A percentile compares a stretch with the other conserved stretches of the same genome.
Conservation (phyloP, 2,888 invertebrate species). For the Achlya flavicornis region DNA sequence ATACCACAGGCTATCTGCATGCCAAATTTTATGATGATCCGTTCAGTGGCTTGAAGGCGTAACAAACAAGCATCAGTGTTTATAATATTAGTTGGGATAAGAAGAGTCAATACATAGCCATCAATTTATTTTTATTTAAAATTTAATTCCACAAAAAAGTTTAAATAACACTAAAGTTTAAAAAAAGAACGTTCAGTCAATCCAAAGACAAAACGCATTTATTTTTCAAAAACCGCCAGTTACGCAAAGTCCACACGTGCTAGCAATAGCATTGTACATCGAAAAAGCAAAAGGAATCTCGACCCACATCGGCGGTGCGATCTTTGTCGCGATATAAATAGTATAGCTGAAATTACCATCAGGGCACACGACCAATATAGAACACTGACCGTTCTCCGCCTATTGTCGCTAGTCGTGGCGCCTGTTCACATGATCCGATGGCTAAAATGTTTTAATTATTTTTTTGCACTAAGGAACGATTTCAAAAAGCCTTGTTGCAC, state of each 20-base stretch:
- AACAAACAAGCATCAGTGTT: too few species aligned
- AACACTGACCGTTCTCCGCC: slow-evolving; percentile 42
- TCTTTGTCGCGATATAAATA: slow-evolving; percentile 64
- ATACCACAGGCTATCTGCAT: too few species aligned
- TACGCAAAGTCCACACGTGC: slow-evolving; percentile 8
- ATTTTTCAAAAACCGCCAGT: not conserved
- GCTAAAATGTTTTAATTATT: not conserved
- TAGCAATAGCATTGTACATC: slow-evolving; percentile 18
- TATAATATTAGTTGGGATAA: too few species aligned
- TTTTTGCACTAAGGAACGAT: not conserved
- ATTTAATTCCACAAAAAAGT: too few species aligned
- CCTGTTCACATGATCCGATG: slow-evolving; percentile 24
- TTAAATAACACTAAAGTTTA: not conserved
- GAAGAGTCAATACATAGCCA: too few species aligned
- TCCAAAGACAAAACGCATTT: not conserved
- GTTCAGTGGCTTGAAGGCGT: too few species aligned
- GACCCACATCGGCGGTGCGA: slow-evolving; percentile 68
- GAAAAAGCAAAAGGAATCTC: slow-evolving; percentile 61
- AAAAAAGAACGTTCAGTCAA: not conserved
- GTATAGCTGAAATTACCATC: slow-evolving; percentile 73
- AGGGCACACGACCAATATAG: slow-evolving; percentile 70
- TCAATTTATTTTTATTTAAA: too few species aligned
- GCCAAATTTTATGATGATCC: too few species aligned
- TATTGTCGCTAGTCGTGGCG: slow-evolving; percentile 52
- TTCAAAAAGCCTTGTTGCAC: too few species aligned